phyloP scores from a whole-genome alignment of 2,888 invertebrate species.

The Nebria salina region DNA sequence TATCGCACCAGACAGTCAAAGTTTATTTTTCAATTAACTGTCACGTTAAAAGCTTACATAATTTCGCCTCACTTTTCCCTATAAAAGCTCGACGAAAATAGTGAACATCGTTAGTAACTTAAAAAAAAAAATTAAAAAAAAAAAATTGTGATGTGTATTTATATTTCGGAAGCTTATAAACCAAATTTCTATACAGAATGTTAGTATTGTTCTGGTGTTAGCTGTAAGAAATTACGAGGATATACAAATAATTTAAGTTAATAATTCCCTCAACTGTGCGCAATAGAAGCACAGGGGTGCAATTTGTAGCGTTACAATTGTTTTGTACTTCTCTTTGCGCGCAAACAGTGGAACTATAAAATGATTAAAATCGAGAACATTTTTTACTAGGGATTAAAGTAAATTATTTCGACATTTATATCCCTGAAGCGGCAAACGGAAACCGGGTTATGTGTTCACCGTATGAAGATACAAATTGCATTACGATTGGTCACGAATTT shows the following conservation, averaged over 20 bases:
- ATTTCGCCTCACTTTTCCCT: constrained; percentile 6
- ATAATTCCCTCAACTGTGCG: not conserved
- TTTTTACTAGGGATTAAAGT: constrained; percentile 44
- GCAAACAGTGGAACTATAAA: constrained; percentile 37
- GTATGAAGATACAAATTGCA: constrained; percentile 45
- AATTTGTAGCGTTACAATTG: not conserved
- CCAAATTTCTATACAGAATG: not conserved
- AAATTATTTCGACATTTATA: constrained; percentile 45
- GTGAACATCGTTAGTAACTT: not conserved
- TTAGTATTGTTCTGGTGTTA: not conserved
- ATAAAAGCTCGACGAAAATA: not conserved
- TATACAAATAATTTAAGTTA: not conserved
- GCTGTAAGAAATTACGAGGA: not conserved
- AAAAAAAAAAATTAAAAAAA: not conserved
- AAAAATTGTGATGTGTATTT: not conserved
- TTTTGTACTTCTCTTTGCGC: not conserved
- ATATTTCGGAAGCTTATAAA: not conserved
- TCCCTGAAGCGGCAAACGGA: constrained; percentile 38
- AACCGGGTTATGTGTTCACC: constrained; percentile 26
- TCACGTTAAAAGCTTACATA: constrained; percentile 33
- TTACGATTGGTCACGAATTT: constrained; percentile 42
- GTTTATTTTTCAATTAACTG: constrained; percentile 45
- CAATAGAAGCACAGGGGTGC: not conserved
- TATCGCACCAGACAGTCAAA: constrained; percentile 28
- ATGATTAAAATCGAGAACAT: constrained; percentile 46